Evolutionary conservation across 2,797 vertebrate species (phyloP).

Genomic region (Leuciscus waleckii): DNA sequence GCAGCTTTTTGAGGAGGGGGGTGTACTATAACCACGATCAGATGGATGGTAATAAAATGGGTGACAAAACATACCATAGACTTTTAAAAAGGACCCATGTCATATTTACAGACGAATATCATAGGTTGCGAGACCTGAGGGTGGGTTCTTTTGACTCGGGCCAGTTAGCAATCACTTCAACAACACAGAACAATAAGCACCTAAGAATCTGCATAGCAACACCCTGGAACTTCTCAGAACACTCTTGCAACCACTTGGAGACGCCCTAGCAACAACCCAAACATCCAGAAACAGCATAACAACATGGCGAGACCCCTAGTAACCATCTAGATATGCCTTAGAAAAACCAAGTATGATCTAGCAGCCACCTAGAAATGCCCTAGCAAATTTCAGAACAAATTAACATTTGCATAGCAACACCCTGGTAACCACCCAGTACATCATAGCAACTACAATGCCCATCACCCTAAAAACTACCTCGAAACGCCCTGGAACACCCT

Average conservation of each 20-base stretch:
- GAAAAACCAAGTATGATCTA: too few species aligned
- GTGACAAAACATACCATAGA: neutral
- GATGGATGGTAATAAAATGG: neutral
- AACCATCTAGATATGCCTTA: neutral
- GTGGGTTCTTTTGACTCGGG: neutral
- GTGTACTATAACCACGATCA: too few species aligned
- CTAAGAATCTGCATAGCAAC: neutral
- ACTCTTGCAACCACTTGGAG: neutral
- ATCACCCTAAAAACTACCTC: too few species aligned
- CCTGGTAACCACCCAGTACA: neutral
- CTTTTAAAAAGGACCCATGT: neutral
- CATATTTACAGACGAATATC: neutral
- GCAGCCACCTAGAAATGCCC: neutral
- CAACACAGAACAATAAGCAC: neutral
- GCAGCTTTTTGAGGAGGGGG: too few species aligned
- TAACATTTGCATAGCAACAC: neutral
- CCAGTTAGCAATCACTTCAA: neutral
- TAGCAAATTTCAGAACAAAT: neutral
- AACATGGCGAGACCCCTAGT: neutral
- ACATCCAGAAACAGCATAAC: neutral
- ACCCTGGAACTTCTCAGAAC: neutral
- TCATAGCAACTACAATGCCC: neutral
- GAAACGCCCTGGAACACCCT: too few species aligned
- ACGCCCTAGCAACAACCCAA: neutral
- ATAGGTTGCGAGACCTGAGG: neutral